Conservation (phyloP, 2,113 vertebrate genomes). For the Penelope pileata region DNA sequence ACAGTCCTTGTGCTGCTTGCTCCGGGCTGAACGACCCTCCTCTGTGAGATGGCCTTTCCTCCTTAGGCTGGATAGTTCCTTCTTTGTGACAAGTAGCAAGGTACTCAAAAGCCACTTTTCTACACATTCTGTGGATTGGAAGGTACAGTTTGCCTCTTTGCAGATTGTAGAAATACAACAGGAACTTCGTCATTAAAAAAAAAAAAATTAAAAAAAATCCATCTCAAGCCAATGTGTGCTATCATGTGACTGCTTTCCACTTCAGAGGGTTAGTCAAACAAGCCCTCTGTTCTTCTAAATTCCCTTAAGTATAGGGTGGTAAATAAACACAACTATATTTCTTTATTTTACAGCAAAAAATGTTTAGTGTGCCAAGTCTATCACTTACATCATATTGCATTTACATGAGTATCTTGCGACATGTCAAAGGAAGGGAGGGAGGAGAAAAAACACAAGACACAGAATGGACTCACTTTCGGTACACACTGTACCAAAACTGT, state of each 20-base stretch:
- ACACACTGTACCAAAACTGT: neutral
- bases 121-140: neutral
- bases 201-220: neutral
- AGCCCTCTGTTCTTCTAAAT: neutral
- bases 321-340: neutral
- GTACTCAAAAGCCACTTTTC: neutral
- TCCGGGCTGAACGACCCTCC: neutral
- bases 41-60: neutral
- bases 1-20: neutral
- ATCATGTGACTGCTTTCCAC: neutral
- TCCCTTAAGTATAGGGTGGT: neutral
- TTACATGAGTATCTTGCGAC: neutral
- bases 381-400: neutral
- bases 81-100: neutral
- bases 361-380: neutral
- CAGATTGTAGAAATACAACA: too few relatives aligned
- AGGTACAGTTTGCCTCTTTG: neutral
- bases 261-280: neutral
- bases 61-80: neutral
- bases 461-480: neutral
- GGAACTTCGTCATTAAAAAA: too few relatives aligned
- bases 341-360: neutral
- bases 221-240: neutral
- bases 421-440: neutral
- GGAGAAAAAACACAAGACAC: neutral